Conservation (phyloP, 2,888 invertebrate genomes). For the Drosophila barbarae region DNA sequence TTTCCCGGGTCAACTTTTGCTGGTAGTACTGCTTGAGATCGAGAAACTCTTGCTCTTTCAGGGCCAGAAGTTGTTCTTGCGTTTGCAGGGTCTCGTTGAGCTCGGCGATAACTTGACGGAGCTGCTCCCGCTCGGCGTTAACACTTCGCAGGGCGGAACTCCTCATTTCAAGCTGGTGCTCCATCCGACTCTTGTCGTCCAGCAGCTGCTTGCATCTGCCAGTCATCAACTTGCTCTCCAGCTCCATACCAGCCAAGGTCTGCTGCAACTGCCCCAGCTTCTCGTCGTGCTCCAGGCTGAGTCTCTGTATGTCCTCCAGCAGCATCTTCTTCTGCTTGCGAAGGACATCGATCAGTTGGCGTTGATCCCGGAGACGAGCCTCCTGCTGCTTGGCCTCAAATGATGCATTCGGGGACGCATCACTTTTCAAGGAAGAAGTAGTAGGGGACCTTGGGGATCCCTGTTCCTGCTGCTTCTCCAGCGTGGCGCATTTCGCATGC, state of each 20-base stretch:
- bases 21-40: slow-evolving; percentile 65
- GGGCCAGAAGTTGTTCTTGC: slow-evolving; percentile 57
- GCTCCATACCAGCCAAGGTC: slow-evolving; percentile 67
- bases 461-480: slow-evolving; percentile 59
- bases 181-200: slow-evolving; percentile 61
- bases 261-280: slow-evolving; percentile 70
- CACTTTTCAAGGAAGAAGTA: neutral
- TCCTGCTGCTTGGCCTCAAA: slow-evolving; percentile 73
- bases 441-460: neutral
- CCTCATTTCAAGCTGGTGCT: slow-evolving; percentile 57
- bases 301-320: slow-evolving; percentile 68
- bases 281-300: slow-evolving; percentile 71
- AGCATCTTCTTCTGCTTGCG: slow-evolving; percentile 76
- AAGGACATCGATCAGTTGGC: slow-evolving; percentile 73
- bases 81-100: slow-evolving; percentile 59
- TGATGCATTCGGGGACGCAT: slow-evolving; percentile 17
- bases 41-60: slow-evolving; percentile 67
- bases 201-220: slow-evolving; percentile 70
- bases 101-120: slow-evolving; percentile 61
- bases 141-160: slow-evolving; percentile 46
- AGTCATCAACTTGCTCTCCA: slow-evolving; percentile 76
- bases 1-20: slow-evolving; percentile 55
- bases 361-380: slow-evolving; percentile 69
- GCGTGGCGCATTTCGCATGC: slow-evolving; percentile 64
- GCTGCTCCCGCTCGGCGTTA: slow-evolving; percentile 59